Evolutionary conservation across 2,888 invertebrate species (phyloP).

Genomic region (Dromius quadrimaculatus): DNA sequence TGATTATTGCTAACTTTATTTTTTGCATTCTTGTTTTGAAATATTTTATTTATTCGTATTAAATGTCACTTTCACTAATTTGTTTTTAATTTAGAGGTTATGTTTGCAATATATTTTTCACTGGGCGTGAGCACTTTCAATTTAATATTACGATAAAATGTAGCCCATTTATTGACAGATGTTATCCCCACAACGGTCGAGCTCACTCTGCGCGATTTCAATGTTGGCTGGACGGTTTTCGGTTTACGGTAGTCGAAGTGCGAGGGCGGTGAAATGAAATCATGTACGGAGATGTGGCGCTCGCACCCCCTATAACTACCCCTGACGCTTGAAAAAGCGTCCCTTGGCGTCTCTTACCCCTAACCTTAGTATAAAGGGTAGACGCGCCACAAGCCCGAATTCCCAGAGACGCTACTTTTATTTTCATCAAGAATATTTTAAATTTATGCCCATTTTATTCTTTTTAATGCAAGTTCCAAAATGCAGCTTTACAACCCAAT

Average conservation of each 20-base stretch:
- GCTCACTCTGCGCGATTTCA: conserved; percentile 3
- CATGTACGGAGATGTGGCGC: conserved; percentile 34
- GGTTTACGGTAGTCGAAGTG: no score
- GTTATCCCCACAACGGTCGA: not conserved
- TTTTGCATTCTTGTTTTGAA: no score
- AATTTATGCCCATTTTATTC: no score
- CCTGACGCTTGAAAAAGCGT: no score
- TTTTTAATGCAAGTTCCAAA: no score
- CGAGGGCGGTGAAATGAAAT: conserved; percentile 40
- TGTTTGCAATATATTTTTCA: not conserved
- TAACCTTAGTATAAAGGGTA: not conserved
- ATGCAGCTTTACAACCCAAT: no score
- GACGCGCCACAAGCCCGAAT: conserved; percentile 31
- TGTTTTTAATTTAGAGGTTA: conserved; percentile 8
- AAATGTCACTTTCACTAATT: not conserved
- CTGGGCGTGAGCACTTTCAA: no score
- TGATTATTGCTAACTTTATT: no score
- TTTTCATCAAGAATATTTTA: no score
- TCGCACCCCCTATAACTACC: conserved; percentile 34
- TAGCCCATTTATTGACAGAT: not conserved
- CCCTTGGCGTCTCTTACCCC: not conserved
- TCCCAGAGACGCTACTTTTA: no score
- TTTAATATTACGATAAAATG: not conserved
- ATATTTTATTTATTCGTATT: not conserved
- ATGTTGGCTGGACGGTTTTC: not conserved